A percentile compares a stretch with the other conserved stretches of the same genome.
Evolutionary conservation across 1,140 invertebrate species (phyloP).

Genomic region (Drosophila melanica): DNA sequence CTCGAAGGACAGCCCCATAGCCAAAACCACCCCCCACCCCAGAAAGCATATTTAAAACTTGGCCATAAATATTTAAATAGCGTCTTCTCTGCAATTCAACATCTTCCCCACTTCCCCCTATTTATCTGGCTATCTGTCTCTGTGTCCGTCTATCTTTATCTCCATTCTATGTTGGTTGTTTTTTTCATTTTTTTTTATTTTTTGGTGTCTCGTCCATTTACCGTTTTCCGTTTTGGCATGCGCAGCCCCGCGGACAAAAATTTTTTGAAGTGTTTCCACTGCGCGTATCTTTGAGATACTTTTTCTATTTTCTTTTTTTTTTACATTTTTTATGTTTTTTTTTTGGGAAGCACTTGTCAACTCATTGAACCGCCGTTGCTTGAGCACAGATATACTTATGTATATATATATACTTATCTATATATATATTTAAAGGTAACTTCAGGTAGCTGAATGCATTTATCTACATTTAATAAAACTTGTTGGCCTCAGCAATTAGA

Average conservation of each 20-base stretch:
- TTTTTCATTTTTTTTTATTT: slow-evolving; percentile 1
- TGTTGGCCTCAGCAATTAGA: background rate
- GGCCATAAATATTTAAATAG: slow-evolving; percentile 23
- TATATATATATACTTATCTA: background rate
- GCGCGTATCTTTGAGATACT: slow-evolving; percentile 33
- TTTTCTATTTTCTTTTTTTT: slow-evolving; percentile 12
- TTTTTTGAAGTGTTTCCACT: slow-evolving; percentile 3
- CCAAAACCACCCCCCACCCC: background rate
- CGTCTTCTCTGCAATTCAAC: background rate
- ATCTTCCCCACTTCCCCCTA: background rate
- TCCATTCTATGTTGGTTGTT: background rate
- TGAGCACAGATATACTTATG: background rate
- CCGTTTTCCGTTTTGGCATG: background rate
- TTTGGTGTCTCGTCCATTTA: background rate
- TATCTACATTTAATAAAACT: background rate
- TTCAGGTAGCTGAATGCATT: background rate
- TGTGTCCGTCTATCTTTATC: slow-evolving; percentile 3
- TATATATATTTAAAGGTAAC: background rate
- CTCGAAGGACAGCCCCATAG: background rate
- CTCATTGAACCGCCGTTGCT: background rate
- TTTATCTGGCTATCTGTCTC: background rate
- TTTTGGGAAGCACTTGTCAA: slow-evolving; percentile 9
- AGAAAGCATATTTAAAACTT: slow-evolving; percentile 8
- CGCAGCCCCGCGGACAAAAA: background rate
- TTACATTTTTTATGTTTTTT: background rate